Conservation (phyloP, 2,888 invertebrate species). For the Torymus texanus region DNA sequence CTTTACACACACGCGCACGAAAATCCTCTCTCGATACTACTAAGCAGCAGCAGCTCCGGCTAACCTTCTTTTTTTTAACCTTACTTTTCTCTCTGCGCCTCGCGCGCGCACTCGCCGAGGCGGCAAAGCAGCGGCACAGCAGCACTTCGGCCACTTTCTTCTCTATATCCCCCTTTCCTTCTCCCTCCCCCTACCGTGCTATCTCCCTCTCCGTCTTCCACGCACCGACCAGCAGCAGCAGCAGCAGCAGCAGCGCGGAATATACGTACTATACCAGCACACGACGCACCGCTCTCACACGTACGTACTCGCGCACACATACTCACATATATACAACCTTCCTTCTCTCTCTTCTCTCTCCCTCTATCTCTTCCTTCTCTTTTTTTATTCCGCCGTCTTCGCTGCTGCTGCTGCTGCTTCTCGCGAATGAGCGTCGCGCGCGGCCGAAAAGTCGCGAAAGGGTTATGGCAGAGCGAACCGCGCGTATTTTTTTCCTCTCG, state of each 20-base stretch:
- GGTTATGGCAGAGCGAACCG: too few relatives aligned
- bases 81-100: slow-evolving; percentile 41
- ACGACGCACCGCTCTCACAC: slow-evolving; percentile 4
- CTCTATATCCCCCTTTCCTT: slow-evolving; percentile 45
- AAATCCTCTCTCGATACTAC: slow-evolving; percentile 32
- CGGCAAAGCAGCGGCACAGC: too few relatives aligned
- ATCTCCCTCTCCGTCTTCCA: slow-evolving; percentile 27
- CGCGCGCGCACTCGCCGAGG: slow-evolving; percentile 23
- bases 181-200: slow-evolving; percentile 7
- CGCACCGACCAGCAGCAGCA: slow-evolving; percentile 35
- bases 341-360: slow-evolving; percentile 28
- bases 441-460: slow-evolving; percentile 19
- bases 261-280: slow-evolving; percentile 5
- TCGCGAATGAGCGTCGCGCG: slow-evolving; percentile 18
- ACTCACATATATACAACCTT: slow-evolving; percentile 1
- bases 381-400: too few relatives aligned
- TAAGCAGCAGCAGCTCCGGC: slow-evolving; percentile 27
- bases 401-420: slow-evolving; percentile 13
- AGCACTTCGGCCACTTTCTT: slow-evolving; percentile 43
- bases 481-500: too few relatives aligned
- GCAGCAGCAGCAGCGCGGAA: slow-evolving; percentile 4
- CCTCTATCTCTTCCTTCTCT: background rate
- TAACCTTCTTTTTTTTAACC: slow-evolving; percentile 51
- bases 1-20: slow-evolving; percentile 54
- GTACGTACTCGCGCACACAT: too few relatives aligned